A percentile compares a stretch with the other conserved stretches of the same genome.
Evolutionary conservation across 30 jellyfish, hydroid and myxozoan genomes (phyloP).

Genomic region (Rhopilema esculentum): DNA sequence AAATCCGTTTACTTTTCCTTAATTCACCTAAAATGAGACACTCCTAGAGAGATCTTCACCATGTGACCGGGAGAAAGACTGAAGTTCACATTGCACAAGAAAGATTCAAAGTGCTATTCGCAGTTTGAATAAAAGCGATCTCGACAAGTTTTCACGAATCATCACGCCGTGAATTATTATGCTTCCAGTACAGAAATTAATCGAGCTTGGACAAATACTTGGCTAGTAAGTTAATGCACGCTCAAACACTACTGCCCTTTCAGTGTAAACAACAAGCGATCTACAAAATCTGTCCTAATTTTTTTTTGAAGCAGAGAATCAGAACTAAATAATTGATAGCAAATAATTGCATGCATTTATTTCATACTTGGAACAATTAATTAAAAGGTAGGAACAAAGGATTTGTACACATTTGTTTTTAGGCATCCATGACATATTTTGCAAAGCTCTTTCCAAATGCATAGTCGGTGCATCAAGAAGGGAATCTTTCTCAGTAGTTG

Average conservation of each 20-base stretch:
- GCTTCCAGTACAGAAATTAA: neutral
- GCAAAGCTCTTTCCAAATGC: neutral
- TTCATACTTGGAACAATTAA: neutral
- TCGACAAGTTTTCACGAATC: neutral
- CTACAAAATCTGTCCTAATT: neutral
- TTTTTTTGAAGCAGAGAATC: neutral
- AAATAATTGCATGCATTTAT: neutral
- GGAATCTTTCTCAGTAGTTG: too few relatives aligned
- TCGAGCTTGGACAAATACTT: neutral
- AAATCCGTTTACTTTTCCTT: conserved; percentile 21
- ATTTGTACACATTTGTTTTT: neutral
- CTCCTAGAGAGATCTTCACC: conserved; percentile 14
- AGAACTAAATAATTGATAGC: neutral
- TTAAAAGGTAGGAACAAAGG: neutral
- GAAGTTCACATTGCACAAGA: conserved; percentile 30
- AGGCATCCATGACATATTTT: neutral
- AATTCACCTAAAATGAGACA: conserved; percentile 18
- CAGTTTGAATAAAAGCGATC: conserved; percentile 3
- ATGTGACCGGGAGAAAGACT: neutral
- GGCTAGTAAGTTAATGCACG: neutral
- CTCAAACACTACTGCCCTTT: neutral
- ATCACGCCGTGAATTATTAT: neutral
- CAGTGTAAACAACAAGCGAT: neutral
- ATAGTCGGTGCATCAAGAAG: neutral
- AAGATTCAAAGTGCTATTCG: neutral